A percentile compares a stretch with the other conserved stretches of the same genome.
Conservation (phyloP, 1,140 invertebrate genomes). For the Helicoverpa zea region DNA sequence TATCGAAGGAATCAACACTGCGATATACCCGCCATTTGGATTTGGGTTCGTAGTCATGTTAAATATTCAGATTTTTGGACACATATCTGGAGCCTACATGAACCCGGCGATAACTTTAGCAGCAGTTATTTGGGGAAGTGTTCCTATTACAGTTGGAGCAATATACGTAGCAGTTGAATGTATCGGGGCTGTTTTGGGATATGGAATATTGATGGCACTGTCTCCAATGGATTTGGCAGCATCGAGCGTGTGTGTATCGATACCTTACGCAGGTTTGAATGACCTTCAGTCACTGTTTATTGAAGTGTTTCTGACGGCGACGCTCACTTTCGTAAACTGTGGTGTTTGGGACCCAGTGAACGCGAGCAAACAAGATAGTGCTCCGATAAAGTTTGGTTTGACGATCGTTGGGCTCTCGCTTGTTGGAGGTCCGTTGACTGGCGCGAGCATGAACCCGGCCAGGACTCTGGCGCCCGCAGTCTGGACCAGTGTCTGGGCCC, state of each 20-base stretch:
- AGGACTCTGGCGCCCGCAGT: slow-evolving; percentile 92
- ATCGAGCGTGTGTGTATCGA: slow-evolving; percentile 88
- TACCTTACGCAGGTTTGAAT: slow-evolving; percentile 82
- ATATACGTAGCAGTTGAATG: slow-evolving; percentile 91
- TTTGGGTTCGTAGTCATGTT: slow-evolving; percentile 77
- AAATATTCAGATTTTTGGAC: slow-evolving; percentile 89
- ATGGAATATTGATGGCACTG: slow-evolving; percentile 88
- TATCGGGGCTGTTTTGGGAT: slow-evolving; percentile 90
- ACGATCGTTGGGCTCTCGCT: slow-evolving; percentile 49
- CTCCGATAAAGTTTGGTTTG: slow-evolving; percentile 85
- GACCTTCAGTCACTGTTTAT: slow-evolving; percentile 70
- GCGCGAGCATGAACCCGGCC: slow-evolving; percentile 94
- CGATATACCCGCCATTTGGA: slow-evolving; percentile 66
- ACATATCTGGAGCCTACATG: slow-evolving; percentile 91
- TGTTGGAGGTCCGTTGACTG: slow-evolving; percentile 87
- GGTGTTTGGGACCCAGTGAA: slow-evolving; percentile 25
- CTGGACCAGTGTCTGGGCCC: slow-evolving; percentile 89
- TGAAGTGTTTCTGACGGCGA: slow-evolving; percentile 89
- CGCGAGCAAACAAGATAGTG: slow-evolving; percentile 24
- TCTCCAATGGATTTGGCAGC: slow-evolving; percentile 78
- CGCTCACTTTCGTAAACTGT: slow-evolving; percentile 88
- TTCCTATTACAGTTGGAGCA: slow-evolving; percentile 88
- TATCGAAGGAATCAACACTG: slow-evolving; percentile 54
- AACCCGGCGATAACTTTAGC: slow-evolving; percentile 93
- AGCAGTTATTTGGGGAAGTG: slow-evolving; percentile 86